phyloP scores from a whole-genome alignment of 1,140 invertebrate species.

The Penaeus vannamei region DNA sequence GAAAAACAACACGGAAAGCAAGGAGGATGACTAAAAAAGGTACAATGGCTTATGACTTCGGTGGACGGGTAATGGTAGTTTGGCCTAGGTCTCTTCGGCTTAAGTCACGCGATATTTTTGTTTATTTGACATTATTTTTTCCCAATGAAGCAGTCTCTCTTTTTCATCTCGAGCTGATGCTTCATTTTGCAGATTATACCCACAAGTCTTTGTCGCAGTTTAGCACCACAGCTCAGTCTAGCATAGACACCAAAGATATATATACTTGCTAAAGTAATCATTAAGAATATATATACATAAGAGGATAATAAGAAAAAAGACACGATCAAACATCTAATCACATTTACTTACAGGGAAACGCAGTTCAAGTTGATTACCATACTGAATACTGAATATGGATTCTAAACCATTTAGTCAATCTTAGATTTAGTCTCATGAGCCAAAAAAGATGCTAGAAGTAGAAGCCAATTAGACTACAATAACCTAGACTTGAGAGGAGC shows the following conservation, averaged over 20 bases:
- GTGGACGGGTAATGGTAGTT: constrained; percentile 55
- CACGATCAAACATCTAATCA: background rate
- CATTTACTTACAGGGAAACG: background rate
- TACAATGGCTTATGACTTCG: constrained; percentile 63
- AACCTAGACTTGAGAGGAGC: constrained; percentile 45
- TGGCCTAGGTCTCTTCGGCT: constrained; percentile 51
- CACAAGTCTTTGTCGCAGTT: constrained; percentile 19
- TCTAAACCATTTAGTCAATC: too few relatives aligned
- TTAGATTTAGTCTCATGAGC: too few relatives aligned
- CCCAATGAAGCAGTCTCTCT: background rate
- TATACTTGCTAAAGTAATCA: too few relatives aligned
- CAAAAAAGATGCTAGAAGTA: constrained; percentile 3
- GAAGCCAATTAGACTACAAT: constrained; percentile 17
- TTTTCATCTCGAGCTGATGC: constrained; percentile 12
- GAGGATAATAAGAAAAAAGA: background rate
- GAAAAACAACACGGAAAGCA: constrained; percentile 53
- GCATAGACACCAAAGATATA: constrained; percentile 8
- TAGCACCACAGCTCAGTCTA: background rate
- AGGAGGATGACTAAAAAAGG: constrained; percentile 61
- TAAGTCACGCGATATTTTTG: background rate
- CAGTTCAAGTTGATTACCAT: constrained; percentile 1
- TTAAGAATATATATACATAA: background rate
- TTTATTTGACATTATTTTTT: constrained; percentile 19
- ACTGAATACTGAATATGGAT: too few relatives aligned
- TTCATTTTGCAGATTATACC: constrained; percentile 2